These are phyloP conservation scores for Silurus lanzhouensis DNA, from an alignment of 2,797 vertebrate genomes.

Conservation along the genomic window DNA sequence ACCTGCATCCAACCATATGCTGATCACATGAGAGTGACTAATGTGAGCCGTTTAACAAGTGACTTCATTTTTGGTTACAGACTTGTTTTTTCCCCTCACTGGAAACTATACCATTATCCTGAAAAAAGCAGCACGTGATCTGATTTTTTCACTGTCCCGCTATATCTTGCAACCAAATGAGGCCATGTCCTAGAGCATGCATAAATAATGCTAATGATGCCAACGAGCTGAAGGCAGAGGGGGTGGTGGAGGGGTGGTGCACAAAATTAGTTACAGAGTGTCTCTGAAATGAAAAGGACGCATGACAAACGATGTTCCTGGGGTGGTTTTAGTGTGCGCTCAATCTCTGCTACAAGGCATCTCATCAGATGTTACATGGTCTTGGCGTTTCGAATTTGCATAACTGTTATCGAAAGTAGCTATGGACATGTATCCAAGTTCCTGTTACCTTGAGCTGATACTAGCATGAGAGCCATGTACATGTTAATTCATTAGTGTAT, in stretches of 20 bases:
- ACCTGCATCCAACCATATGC: no score
- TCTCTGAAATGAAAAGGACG: conserved; percentile 70
- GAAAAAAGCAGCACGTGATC: conserved; percentile 13
- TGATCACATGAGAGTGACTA: not conserved
- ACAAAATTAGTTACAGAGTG: conserved; percentile 63
- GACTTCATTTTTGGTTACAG: conserved; percentile 2
- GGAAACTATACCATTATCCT: conserved; percentile 18
- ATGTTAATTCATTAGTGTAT: conserved; percentile 3
- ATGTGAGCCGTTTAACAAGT: not conserved
- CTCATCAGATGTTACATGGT: conserved; percentile 46
- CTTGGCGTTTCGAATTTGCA: conserved; percentile 33
- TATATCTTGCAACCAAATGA: conserved; percentile 56
- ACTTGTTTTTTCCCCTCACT: not conserved
- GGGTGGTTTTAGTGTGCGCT: conserved; percentile 50
- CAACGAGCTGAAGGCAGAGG: conserved; percentile 64
- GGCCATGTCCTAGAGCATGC: conserved; percentile 60
- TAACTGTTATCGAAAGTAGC: conserved; percentile 35
- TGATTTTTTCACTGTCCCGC: conserved; percentile 24
- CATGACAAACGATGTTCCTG: conserved; percentile 67
- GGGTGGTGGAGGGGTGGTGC: conserved; percentile 61
- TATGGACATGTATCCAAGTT: conserved; percentile 7
- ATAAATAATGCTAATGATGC: conserved; percentile 76
- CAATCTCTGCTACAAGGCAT: conserved; percentile 48
- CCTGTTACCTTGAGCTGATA: conserved; percentile 13
- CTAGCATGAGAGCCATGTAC: not conserved